Percentiles rank a stretch among this genome's conserved stretches.
phyloP scores from a whole-genome alignment of 1,140 invertebrate species.

The Scaptomyza montana region DNA sequence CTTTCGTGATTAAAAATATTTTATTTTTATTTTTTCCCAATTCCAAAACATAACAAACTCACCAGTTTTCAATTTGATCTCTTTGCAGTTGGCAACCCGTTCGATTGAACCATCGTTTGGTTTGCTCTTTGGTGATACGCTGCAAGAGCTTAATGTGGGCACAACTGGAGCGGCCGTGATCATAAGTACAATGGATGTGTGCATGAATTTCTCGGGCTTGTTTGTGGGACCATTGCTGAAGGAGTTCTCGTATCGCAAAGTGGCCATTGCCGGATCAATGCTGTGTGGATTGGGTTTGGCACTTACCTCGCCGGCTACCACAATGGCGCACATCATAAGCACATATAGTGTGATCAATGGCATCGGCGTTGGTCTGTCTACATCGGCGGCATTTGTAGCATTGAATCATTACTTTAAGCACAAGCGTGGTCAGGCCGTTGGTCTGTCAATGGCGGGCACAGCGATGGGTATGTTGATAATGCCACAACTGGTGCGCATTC shows the following conservation, averaged over 20 bases:
- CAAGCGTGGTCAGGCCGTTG: constrained; percentile 90
- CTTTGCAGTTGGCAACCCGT: constrained; percentile 88
- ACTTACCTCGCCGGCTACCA: constrained; percentile 88
- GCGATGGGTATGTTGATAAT: constrained; percentile 90
- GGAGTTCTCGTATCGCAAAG: constrained; percentile 89
- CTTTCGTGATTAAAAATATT: too few relatives aligned
- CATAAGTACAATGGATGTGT: constrained; percentile 89
- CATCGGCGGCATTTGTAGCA: constrained; percentile 89
- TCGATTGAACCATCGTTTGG: constrained; percentile 91
- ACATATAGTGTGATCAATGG: constrained; percentile 91
- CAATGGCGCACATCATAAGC: constrained; percentile 88
- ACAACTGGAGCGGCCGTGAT: constrained; percentile 90
- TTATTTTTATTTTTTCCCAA: too few relatives aligned
- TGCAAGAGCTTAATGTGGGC: constrained; percentile 87
- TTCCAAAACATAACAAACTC: too few relatives aligned
- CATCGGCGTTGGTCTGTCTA: constrained; percentile 89
- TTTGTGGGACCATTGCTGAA: constrained; percentile 89
- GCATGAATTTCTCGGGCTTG: constrained; percentile 91
- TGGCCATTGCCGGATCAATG: constrained; percentile 88
- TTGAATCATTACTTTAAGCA: constrained; percentile 90
- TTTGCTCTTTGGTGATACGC: constrained; percentile 89
- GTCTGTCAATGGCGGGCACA: constrained; percentile 90
- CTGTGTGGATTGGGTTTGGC: constrained; percentile 88
- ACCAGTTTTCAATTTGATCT: too few relatives aligned
- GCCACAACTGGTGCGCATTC: constrained; percentile 88